These are phyloP conservation scores for Parauchenoglanis punctatus DNA, from an alignment of 2,797 vertebrate genomes.

Conservation along the genomic window DNA sequence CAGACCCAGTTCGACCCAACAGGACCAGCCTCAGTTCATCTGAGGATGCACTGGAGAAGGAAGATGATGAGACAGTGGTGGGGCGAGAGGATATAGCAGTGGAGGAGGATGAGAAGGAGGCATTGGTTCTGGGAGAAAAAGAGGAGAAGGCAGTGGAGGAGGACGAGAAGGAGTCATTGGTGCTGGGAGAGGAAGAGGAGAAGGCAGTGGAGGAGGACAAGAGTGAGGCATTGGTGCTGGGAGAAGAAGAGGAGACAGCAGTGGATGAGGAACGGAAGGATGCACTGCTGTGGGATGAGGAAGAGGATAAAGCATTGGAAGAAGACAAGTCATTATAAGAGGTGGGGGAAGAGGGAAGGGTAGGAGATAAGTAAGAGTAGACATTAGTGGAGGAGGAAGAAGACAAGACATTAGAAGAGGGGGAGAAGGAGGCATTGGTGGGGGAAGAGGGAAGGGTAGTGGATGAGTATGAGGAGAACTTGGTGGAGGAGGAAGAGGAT, in stretches of 20 bases:
- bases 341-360: neutral
- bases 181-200: constrained; percentile 11
- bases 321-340: neutral
- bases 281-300: neutral
- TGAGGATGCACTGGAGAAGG: neutral
- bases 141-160: neutral
- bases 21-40: constrained; percentile 74
- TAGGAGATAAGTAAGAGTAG: constrained; percentile 16
- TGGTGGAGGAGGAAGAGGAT: neutral
- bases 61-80: constrained; percentile 21
- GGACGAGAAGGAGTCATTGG: neutral
- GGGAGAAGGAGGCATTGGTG: neutral
- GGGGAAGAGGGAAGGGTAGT: constrained; percentile 12
- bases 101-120: constrained; percentile 8
- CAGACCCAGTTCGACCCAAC: constrained; percentile 71
- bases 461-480: neutral
- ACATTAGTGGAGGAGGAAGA: neutral
- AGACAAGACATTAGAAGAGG: neutral
- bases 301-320: neutral
- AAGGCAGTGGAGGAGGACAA: neutral
- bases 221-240: neutral
- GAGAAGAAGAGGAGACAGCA: neutral
- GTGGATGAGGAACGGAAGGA: neutral
- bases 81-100: constrained; percentile 2
- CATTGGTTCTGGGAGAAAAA: neutral